Percentiles rank a stretch among this genome's conserved stretches.
phyloP scores from a whole-genome alignment of 2,888 invertebrate species.

The Erannis defoliaria region DNA sequence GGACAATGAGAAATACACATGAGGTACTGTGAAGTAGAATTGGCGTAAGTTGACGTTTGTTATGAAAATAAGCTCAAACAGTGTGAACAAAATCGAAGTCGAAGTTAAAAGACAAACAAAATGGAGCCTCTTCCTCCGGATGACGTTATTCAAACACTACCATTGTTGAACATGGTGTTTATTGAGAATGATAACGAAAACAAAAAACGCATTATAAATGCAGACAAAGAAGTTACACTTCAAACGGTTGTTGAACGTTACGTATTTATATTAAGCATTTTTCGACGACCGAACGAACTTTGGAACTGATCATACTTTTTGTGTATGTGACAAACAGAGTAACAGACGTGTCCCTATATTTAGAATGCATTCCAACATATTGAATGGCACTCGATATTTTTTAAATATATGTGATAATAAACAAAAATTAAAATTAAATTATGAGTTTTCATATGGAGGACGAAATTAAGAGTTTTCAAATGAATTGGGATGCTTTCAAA shows the following conservation, averaged over 20 bases:
- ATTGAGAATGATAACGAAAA: slow-evolving; percentile 49
- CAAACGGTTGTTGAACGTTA: slow-evolving; percentile 26
- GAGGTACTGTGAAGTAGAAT: background rate
- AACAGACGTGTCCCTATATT: background rate
- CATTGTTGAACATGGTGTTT: slow-evolving; percentile 53
- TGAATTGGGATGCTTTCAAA: too few species aligned
- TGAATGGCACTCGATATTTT: too few species aligned
- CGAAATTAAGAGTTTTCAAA: background rate
- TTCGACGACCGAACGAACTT: background rate
- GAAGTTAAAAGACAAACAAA: slow-evolving; percentile 14
- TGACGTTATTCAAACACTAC: slow-evolving; percentile 40
- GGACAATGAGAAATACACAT: slow-evolving; percentile 9
- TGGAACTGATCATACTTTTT: background rate
- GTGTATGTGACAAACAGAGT: background rate
- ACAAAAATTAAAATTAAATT: slow-evolving; percentile 10
- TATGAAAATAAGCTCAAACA: slow-evolving; percentile 3
- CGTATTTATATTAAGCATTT: background rate
- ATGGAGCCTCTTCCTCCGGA: slow-evolving; percentile 12
- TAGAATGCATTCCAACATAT: slow-evolving; percentile 8
- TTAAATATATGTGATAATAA: background rate
- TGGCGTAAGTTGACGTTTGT: background rate
- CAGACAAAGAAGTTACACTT: slow-evolving; percentile 31
- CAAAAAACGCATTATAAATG: slow-evolving; percentile 46
- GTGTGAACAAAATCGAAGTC: background rate
- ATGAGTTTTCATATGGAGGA: too few species aligned